Evolutionary conservation across 2,113 vertebrate genomes (phyloP).

Genomic region (Charina bottae): DNA sequence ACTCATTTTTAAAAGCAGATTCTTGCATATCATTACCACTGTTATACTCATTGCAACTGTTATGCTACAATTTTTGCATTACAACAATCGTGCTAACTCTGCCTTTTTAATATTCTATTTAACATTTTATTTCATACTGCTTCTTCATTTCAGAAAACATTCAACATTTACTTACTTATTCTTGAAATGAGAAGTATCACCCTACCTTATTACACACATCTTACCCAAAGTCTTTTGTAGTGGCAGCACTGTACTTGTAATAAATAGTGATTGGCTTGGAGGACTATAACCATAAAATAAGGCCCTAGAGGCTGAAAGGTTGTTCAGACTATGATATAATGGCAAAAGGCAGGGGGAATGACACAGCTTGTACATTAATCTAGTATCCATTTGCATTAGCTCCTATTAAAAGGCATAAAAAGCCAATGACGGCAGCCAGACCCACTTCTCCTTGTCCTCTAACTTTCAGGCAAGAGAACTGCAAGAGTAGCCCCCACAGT

Average conservation of each 20-base stretch:
- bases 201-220: slow-evolving; percentile 32
- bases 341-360: slow-evolving; percentile 46
- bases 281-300: slow-evolving; percentile 53
- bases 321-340: slow-evolving; percentile 50
- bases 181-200: neutral
- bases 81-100: neutral
- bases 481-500: neutral
- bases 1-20: neutral
- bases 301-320: slow-evolving; percentile 49
- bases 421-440: neutral
- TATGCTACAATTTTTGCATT: neutral
- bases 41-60: slow-evolving; percentile 1
- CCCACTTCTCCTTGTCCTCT: neutral
- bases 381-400: slow-evolving; percentile 54
- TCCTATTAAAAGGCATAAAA: slow-evolving; percentile 16
- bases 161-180: neutral
- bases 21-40: slow-evolving; percentile 8
- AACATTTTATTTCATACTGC: neutral
- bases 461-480: neutral
- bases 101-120: neutral
- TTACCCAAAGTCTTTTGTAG: slow-evolving; percentile 41
- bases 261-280: slow-evolving; percentile 57
- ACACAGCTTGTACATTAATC: slow-evolving; percentile 39
- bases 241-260: slow-evolving; percentile 34
- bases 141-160: neutral